Conservation (phyloP, 2,888 invertebrate species). For the Drosophila setosimentum region DNA sequence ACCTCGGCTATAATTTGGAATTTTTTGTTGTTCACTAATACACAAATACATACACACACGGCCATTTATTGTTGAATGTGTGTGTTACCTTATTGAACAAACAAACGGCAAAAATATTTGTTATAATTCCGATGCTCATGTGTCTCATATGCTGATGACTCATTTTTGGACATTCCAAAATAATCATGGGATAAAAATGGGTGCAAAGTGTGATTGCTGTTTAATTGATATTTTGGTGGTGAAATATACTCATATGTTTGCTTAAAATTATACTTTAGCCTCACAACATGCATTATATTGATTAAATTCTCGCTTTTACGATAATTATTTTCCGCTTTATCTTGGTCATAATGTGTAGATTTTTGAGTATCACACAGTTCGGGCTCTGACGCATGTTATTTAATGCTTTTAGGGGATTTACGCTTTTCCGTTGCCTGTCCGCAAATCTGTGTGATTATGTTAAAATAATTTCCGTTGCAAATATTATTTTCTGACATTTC, state of each 20-base stretch:
- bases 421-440: slow-evolving; percentile 8
- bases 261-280: background rate
- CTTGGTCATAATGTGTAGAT: slow-evolving; percentile 30
- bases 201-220: background rate
- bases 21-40: slow-evolving; percentile 23
- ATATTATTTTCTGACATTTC: slow-evolving; percentile 52
- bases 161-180: slow-evolving; percentile 16
- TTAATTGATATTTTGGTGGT: background rate
- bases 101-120: slow-evolving; percentile 63
- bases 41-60: slow-evolving; percentile 2
- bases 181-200: background rate
- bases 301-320: slow-evolving; percentile 20
- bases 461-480: slow-evolving; percentile 66
- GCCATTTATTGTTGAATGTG: slow-evolving; percentile 4
- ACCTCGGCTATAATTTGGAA: slow-evolving; percentile 64
- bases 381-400: slow-evolving; percentile 23
- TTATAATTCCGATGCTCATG: slow-evolving; percentile 51
- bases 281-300: slow-evolving; percentile 10
- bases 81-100: slow-evolving; percentile 72
- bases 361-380: slow-evolving; percentile 19
- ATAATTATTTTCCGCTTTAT: slow-evolving; percentile 56
- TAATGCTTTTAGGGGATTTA: slow-evolving; percentile 44
- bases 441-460: slow-evolving; percentile 54
- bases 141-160: slow-evolving; percentile 42
- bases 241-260: background rate